A percentile compares a stretch with the other conserved stretches of the same genome.
phyloP scores from a whole-genome alignment of 2,113 vertebrate species.

The Burhinus oedicnemus region DNA sequence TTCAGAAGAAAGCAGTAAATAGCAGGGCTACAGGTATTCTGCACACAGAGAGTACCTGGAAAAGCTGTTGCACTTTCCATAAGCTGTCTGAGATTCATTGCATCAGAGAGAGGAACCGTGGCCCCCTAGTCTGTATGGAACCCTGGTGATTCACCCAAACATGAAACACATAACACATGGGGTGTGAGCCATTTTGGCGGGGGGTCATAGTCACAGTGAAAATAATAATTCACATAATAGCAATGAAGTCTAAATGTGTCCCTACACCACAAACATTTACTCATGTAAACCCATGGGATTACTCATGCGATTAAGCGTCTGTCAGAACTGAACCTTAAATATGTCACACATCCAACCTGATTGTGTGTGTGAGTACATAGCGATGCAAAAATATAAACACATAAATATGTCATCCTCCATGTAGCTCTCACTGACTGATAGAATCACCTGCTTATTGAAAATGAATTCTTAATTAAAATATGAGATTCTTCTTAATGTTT shows the following conservation, averaged over 20 bases:
- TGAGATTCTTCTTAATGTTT: neutral
- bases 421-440: neutral
- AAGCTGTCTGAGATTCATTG: neutral
- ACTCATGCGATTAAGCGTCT: neutral
- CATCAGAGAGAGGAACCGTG: neutral
- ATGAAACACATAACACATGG: neutral
- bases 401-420: neutral
- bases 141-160: neutral
- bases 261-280: neutral
- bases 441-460: constrained; percentile 15
- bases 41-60: neutral
- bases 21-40: neutral
- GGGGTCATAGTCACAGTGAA: neutral
- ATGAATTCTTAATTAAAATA: constrained; percentile 45
- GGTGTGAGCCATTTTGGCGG: neutral
- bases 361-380: neutral
- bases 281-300: neutral
- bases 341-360: neutral
- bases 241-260: neutral
- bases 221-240: neutral
- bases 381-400: neutral
- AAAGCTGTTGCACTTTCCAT: neutral
- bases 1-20: neutral
- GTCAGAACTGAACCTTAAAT: neutral
- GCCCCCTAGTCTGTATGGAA: neutral